These are phyloP conservation scores for Labia minor DNA, from an alignment of 2,888 invertebrate genomes.

Conservation along the genomic window DNA sequence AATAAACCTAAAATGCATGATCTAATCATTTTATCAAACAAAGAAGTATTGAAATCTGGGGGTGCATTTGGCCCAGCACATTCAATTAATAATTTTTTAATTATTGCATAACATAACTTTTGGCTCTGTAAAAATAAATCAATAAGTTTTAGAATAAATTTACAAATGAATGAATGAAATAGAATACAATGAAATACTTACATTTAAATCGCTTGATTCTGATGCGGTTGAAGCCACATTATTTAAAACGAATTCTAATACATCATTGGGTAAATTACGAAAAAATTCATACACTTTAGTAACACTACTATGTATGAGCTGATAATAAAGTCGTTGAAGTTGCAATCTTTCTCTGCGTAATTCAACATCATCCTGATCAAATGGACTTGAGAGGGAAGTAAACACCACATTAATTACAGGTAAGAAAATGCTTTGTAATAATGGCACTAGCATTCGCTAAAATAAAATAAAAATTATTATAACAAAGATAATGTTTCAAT, in stretches of 20 bases:
- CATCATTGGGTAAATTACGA: background rate
- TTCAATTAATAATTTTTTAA: background rate
- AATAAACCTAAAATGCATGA: background rate
- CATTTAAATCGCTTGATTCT: background rate
- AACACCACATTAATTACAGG: constrained; percentile 39
- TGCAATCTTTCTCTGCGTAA: constrained; percentile 37
- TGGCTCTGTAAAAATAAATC: background rate
- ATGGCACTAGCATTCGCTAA: constrained; percentile 40
- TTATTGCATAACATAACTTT: background rate
- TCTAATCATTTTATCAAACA: background rate
- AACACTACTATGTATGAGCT: constrained; percentile 40
- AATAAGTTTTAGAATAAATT: background rate
- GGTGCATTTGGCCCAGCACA: background rate
- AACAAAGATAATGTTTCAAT: background rate
- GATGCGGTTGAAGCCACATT: background rate
- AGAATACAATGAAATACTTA: too few relatives aligned
- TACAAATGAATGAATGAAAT: too few relatives aligned
- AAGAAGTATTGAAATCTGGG: background rate
- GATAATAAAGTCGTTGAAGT: constrained; percentile 40
- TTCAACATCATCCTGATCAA: constrained; percentile 39
- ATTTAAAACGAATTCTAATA: background rate
- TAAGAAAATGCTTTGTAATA: constrained; percentile 40
- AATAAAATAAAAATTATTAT: constrained; percentile 25
- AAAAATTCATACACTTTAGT: constrained; percentile 29
- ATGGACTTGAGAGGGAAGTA: constrained; percentile 35